phyloP scores from a whole-genome alignment of 1,140 invertebrate genomes.

The Galleria mellonella region DNA sequence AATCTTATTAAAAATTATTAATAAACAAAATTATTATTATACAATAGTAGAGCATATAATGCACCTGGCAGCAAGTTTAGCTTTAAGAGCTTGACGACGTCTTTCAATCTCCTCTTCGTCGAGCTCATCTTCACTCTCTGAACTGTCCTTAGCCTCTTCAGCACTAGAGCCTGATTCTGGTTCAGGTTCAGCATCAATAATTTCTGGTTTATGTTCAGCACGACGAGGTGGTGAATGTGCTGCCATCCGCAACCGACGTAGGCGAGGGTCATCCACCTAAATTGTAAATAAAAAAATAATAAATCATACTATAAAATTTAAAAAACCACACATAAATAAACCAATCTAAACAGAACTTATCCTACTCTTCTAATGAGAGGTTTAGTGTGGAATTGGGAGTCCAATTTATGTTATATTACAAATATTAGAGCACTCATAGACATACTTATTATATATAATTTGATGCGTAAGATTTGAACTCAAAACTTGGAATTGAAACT shows the following conservation, averaged over 20 bases:
- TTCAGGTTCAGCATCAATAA: constrained; percentile 76
- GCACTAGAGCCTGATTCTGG: constrained; percentile 60
- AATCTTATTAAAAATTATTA: too few relatives aligned
- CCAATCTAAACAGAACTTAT: too few relatives aligned
- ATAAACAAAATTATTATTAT: too few relatives aligned
- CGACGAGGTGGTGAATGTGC: constrained; percentile 53
- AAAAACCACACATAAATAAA: not conserved
- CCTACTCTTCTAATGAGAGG: too few relatives aligned
- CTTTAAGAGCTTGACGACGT: constrained; percentile 79
- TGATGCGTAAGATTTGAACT: too few relatives aligned
- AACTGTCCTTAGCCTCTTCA: constrained; percentile 62
- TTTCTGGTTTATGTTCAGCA: constrained; percentile 72
- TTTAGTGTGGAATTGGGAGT: too few relatives aligned
- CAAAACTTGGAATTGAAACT: too few relatives aligned
- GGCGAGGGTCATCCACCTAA: constrained; percentile 84
- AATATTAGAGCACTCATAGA: too few relatives aligned
- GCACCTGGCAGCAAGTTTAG: constrained; percentile 61
- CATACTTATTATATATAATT: too few relatives aligned
- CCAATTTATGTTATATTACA: too few relatives aligned
- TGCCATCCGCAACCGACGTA: constrained; percentile 77
- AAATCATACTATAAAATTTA: too few relatives aligned
- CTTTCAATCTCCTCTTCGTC: constrained; percentile 88
- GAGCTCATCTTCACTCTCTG: constrained; percentile 81
- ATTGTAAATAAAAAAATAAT: not conserved
- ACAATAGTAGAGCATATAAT: too few relatives aligned